Evolutionary conservation across 2,888 invertebrate species (phyloP), one percentile per base, ranked within the genome.

Genomic region (Meganola albula): DNA sequence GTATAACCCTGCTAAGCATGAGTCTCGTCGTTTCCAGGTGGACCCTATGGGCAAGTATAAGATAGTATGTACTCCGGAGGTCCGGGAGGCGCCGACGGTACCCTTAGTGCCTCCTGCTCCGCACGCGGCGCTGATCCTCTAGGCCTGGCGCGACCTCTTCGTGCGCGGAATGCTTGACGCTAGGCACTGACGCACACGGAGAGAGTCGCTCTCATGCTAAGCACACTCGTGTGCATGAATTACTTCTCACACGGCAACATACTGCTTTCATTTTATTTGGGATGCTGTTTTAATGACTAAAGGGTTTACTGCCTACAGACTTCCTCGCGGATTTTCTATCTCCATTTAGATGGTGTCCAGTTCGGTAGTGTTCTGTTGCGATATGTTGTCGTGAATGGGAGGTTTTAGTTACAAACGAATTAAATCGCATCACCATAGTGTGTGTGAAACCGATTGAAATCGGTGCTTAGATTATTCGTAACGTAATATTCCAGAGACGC

Each of bases 121-220:
- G 6, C 80, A 77, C 43, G 77, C 82, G 22, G 82, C 79, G 18
- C 48, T 82, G 40, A 63, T 84, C 40, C 74, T 84, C 58, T 84
- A 84, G 84, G 84, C 83, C 78, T 84, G 84, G 84, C 84, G 84
- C 82, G 84, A 84, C 83, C 84, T 84, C 79, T 80, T 84, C 22
- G 76, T 84, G 44, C 80, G 83, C 61, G 83, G 82, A 42, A 64
- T 84, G 44, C 73, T 83, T 10, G 73, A 78, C 34, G 62, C 67
- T 38, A 72, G 73, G 45, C 79, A 77, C 52, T 80, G 69, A 78
- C 63, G 69, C 62, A 62, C 55, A 55, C 59, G 37, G 24, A 75
- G 84, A 75, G 82, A 31, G 84, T 84, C 80, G 84, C 75, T 39
- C 21, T 24, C 10, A 33, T 23, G 8, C 11, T 27, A 29, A 23